Conservation (phyloP, 1,140 invertebrate species). For the Planococcus citri region DNA sequence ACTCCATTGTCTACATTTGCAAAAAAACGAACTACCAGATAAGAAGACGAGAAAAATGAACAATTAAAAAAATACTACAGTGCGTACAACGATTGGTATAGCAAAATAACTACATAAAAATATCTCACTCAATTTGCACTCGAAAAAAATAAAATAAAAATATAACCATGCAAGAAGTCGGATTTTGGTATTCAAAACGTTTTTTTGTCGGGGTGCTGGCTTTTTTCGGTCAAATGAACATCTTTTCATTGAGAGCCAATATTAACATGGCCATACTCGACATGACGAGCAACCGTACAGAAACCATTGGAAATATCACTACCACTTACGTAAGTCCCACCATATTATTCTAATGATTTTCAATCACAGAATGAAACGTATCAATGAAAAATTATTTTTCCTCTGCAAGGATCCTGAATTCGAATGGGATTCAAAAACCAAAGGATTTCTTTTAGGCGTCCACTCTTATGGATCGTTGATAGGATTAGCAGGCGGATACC, state of each 20-base stretch:
- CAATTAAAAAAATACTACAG: too few species aligned
- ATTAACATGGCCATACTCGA: not conserved
- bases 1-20: too few species aligned
- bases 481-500: slow-evolving; percentile 41
- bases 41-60: too few species aligned
- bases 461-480: slow-evolving; percentile 55
- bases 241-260: not conserved
- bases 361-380: too few species aligned
- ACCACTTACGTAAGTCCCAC: not conserved
- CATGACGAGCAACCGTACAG: not conserved
- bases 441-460: slow-evolving; percentile 45
- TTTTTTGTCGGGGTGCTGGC: not conserved
- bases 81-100: too few species aligned
- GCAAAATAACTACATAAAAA: too few species aligned
- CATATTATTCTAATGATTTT: too few species aligned
- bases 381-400: too few species aligned
- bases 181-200: not conserved
- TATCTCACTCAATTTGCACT: too few species aligned
- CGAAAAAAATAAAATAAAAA: too few species aligned
- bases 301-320: not conserved
- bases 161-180: not conserved
- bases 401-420: slow-evolving; percentile 29
- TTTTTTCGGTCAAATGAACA: not conserved
- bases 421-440: slow-evolving; percentile 57
- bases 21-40: too few species aligned